A percentile compares a stretch with the other conserved stretches of the same genome.
These are phyloP conservation scores for Eupristina koningsbergeri DNA, from an alignment of 1,140 invertebrate species.

Conservation along the genomic window DNA sequence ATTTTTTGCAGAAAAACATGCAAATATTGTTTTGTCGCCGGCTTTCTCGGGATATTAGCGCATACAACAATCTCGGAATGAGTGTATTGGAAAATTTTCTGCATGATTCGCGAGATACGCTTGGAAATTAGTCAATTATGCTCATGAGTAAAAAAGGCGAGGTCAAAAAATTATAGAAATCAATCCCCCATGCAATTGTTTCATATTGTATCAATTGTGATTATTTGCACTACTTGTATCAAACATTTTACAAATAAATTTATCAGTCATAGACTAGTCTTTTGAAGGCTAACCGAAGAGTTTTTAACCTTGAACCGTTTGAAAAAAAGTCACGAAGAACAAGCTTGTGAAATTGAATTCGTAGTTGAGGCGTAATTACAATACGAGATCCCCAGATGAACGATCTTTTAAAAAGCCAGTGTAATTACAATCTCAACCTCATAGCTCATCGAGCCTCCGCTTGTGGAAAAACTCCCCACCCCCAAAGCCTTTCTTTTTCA, in stretches of 20 bases:
- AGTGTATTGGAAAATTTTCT: too few species aligned
- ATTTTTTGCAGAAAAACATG: not conserved
- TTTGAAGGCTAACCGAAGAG: not conserved
- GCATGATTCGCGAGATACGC: too few species aligned
- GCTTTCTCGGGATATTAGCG: too few species aligned
- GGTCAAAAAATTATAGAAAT: not conserved
- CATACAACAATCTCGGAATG: too few species aligned
- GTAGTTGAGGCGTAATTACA: conserved; percentile 1
- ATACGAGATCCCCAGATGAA: not conserved
- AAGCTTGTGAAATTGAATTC: not conserved
- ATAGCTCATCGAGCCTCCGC: not conserved
- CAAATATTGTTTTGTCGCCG: too few species aligned
- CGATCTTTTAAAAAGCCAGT: not conserved
- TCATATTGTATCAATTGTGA: too few species aligned
- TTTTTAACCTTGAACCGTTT: conserved; percentile 3
- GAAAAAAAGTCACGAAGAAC: not conserved
- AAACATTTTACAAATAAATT: not conserved
- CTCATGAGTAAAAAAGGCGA: not conserved
- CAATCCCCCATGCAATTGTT: too few species aligned
- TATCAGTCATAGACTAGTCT: conserved; percentile 23
- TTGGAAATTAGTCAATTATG: too few species aligned
- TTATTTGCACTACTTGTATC: not conserved
- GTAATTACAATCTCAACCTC: not conserved
- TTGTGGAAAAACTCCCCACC: not conserved
- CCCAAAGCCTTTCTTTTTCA: not conserved